Percentiles rank a stretch among this genome's conserved stretches.
phyloP scores from a whole-genome alignment of 2,113 vertebrate species.

The Hippocampus guttulatus region DNA sequence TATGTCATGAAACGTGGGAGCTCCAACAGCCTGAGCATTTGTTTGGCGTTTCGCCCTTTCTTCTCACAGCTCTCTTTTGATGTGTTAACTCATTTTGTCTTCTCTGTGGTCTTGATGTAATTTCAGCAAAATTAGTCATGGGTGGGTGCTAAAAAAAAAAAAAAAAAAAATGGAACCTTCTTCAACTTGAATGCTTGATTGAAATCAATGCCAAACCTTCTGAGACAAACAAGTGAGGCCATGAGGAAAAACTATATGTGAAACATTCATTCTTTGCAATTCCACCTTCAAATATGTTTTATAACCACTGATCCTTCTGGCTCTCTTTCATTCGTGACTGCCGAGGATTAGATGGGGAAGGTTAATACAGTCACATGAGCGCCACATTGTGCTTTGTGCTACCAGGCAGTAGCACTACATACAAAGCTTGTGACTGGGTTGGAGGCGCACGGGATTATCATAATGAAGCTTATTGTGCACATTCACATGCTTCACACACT shows the following conservation, averaged over 20 bases:
- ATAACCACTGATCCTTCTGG: constrained; percentile 13
- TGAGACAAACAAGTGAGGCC: constrained; percentile 13
- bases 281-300: constrained; percentile 9
- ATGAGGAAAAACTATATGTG: constrained; percentile 15
- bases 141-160: constrained; percentile 14
- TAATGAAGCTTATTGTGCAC: constrained; percentile 14
- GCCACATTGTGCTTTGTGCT: constrained; percentile 62
- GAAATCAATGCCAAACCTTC: constrained; percentile 35
- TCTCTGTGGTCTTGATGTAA: constrained; percentile 36
- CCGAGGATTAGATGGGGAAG: constrained; percentile 57
- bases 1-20: constrained; percentile 19
- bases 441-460: constrained; percentile 32
- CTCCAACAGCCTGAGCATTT: neutral
- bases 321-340: constrained; percentile 50
- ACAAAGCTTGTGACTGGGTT: constrained; percentile 58
- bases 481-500: neutral
- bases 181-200: constrained; percentile 28
- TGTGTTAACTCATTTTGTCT: constrained; percentile 4
- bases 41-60: neutral
- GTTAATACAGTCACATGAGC: constrained; percentile 72
- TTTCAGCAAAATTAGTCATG: constrained; percentile 31
- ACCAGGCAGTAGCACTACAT: constrained; percentile 51
- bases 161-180: constrained; percentile 27
- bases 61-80: neutral
- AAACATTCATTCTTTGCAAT: constrained; percentile 27